These are phyloP conservation scores for Andinoacara biseriatus DNA, from an alignment of 2,113 vertebrate genomes.

Conservation along the genomic window DNA sequence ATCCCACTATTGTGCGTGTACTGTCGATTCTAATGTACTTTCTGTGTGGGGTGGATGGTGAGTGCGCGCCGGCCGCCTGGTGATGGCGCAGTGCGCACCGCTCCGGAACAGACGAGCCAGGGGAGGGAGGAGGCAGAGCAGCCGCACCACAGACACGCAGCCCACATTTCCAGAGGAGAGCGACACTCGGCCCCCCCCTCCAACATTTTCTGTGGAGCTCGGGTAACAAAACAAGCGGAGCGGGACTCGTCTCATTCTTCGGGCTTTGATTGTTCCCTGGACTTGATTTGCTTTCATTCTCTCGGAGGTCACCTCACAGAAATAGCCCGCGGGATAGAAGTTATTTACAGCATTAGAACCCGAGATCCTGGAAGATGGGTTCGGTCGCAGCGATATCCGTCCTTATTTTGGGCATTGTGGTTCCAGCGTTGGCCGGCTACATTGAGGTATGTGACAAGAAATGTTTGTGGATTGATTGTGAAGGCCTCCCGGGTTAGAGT, in stretches of 20 bases:
- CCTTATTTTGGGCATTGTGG: slow-evolving; percentile 79
- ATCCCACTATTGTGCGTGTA: not conserved
- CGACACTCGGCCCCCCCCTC: slow-evolving; percentile 15
- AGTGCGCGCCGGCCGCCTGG: slow-evolving; percentile 18
- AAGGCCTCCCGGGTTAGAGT: not conserved
- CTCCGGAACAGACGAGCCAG: not conserved
- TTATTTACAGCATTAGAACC: slow-evolving; percentile 46
- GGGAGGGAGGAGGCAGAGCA: slow-evolving; percentile 47
- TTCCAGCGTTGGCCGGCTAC: slow-evolving; percentile 83
- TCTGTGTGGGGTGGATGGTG: not conserved
- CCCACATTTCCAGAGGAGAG: slow-evolving; percentile 59
- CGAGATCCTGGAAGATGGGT: slow-evolving; percentile 74
- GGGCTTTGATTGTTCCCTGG: slow-evolving; percentile 30
- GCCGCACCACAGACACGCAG: slow-evolving; percentile 33
- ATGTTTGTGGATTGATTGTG: not conserved
- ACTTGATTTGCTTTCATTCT: slow-evolving; percentile 14
- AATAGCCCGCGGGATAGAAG: slow-evolving; percentile 57
- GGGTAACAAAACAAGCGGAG: slow-evolving; percentile 57
- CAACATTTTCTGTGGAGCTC: slow-evolving; percentile 43
- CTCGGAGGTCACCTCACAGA: slow-evolving; percentile 24
- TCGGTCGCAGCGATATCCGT: slow-evolving; percentile 73
- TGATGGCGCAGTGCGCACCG: slow-evolving; percentile 55
- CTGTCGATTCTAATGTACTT: not conserved
- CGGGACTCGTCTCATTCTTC: slow-evolving; percentile 33
- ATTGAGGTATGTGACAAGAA: slow-evolving; percentile 83